These are phyloP conservation scores for Camponotus pennsylvanicus DNA, from an alignment of 1,140 invertebrate genomes.

Conservation along the genomic window DNA sequence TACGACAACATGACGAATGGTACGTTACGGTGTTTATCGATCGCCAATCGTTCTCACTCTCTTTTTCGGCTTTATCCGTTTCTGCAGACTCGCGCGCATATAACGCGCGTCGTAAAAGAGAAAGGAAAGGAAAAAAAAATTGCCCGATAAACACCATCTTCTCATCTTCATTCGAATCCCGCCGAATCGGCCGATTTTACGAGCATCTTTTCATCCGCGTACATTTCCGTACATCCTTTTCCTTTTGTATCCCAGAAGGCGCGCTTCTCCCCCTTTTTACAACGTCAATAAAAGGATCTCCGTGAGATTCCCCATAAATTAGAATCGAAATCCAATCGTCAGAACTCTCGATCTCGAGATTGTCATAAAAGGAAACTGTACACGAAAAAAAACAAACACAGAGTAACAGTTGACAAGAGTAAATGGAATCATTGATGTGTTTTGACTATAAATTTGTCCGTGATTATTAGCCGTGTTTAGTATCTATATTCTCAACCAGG, in stretches of 20 bases:
- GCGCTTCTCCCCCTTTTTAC: slow-evolving; percentile 60
- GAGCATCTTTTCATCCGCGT: slow-evolving; percentile 59
- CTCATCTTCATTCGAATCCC: slow-evolving; percentile 62
- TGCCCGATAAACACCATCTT: background rate
- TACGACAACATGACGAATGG: slow-evolving; percentile 51
- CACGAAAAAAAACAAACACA: background rate
- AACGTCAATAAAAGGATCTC: slow-evolving; percentile 69
- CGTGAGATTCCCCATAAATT: slow-evolving; percentile 67
- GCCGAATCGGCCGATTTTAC: slow-evolving; percentile 69
- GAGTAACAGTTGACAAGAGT: slow-evolving; percentile 35
- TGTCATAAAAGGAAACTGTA: slow-evolving; percentile 42
- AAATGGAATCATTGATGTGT: slow-evolving; percentile 26
- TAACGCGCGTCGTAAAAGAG: slow-evolving; percentile 45
- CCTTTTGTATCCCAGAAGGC: background rate
- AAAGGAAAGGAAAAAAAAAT: slow-evolving; percentile 32
- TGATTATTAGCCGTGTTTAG: background rate
- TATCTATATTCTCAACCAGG: background rate
- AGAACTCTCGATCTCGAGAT: slow-evolving; percentile 27
- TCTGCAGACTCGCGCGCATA: background rate
- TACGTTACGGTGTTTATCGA: slow-evolving; percentile 44
- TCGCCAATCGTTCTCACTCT: background rate
- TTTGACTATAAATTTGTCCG: background rate
- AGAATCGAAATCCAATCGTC: slow-evolving; percentile 59
- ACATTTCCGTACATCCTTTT: background rate
- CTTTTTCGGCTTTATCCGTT: background rate